Conservation (phyloP, 2,888 invertebrate genomes). For the Ephialtes manifestator region DNA sequence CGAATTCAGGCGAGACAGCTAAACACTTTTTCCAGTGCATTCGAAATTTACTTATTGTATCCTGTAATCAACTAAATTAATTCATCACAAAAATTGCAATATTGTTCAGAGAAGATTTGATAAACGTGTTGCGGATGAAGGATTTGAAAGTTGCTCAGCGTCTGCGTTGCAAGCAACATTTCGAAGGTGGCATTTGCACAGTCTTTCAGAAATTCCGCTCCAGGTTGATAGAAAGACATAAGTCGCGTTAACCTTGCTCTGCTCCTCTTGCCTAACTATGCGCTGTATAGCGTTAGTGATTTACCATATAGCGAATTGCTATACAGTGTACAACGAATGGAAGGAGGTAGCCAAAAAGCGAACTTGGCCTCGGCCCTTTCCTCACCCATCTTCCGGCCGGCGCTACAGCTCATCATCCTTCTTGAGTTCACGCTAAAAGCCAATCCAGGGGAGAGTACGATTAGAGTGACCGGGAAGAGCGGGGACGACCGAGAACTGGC, state of each 20-base stretch:
- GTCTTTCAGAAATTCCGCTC: constrained; percentile 42
- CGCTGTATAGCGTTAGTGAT: constrained; percentile 43
- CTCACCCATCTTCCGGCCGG: constrained; percentile 20
- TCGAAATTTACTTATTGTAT: too few relatives aligned
- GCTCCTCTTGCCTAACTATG: constrained; percentile 45
- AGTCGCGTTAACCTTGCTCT: constrained; percentile 28
- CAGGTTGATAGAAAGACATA: background rate
- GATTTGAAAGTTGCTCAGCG: constrained; percentile 7
- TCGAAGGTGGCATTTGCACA: constrained; percentile 27
- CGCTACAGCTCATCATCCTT: constrained; percentile 44
- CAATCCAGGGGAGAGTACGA: constrained; percentile 80
- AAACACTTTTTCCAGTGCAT: too few relatives aligned
- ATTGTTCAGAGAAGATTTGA: too few relatives aligned
- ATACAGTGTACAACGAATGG: constrained; percentile 28
- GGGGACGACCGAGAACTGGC: constrained; percentile 75
- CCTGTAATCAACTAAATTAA: background rate
- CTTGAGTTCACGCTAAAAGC: constrained; percentile 79
- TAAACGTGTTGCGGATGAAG: background rate
- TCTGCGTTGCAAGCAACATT: constrained; percentile 35
- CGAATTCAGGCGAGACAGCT: too few relatives aligned
- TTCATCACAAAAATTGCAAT: background rate
- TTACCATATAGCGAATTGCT: constrained; percentile 50
- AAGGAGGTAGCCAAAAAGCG: constrained; percentile 56
- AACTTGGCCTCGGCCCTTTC: constrained; percentile 59
- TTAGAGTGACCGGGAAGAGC: constrained; percentile 79